A percentile compares a stretch with the other conserved stretches of the same genome.
These are phyloP conservation scores for Lethenteron reissneri DNA, from an alignment of 2,113 vertebrate genomes.

Conservation along the genomic window DNA sequence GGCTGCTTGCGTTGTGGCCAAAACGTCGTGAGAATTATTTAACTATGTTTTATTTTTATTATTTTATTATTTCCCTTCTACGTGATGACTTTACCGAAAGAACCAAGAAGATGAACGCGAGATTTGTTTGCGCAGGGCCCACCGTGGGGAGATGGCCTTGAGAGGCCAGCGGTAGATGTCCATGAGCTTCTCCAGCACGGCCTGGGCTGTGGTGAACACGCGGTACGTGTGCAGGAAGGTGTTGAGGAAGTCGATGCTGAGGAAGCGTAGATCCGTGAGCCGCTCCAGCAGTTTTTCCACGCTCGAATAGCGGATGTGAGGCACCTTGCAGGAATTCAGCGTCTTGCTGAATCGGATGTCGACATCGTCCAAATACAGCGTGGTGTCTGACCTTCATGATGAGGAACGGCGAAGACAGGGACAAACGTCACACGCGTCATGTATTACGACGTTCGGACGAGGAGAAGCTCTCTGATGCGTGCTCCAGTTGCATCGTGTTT, in stretches of 20 bases:
- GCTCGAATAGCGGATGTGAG: constrained; percentile 84
- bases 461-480: no score
- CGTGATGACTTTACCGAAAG: no score
- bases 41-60: no score
- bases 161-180: constrained; percentile 91
- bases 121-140: not conserved
- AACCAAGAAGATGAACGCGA: no score
- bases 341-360: constrained; percentile 99
- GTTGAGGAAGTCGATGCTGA: constrained; percentile 97
- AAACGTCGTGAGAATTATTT: no score
- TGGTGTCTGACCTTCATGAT: constrained; percentile 52
- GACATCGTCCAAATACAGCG: constrained; percentile 81
- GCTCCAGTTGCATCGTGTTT: no score
- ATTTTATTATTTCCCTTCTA: no score
- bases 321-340: constrained; percentile 97
- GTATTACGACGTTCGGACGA: no score
- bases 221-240: constrained; percentile 96
- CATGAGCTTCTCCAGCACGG: constrained; percentile 74
- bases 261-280: constrained; percentile 78
- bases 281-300: constrained; percentile 82
- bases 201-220: constrained; percentile 63
- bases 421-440: no score
- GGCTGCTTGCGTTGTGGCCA: no score
- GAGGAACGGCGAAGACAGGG: no score
- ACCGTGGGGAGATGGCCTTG: constrained; percentile 86